Evolutionary conservation across 2,797 vertebrate species (phyloP).

Genomic region (Nannoperca obscura): DNA sequence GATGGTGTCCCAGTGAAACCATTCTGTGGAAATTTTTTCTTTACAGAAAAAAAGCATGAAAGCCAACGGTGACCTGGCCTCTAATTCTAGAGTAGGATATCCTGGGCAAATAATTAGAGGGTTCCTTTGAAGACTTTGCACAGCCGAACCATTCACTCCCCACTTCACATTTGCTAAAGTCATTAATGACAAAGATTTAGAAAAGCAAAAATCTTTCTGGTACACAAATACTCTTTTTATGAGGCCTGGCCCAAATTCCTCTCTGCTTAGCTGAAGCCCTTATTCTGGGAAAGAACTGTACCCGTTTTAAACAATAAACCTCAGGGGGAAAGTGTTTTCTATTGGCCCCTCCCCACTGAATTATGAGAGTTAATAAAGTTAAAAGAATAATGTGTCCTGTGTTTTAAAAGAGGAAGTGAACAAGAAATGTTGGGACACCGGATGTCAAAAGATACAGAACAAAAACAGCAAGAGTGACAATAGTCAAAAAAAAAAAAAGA

Average conservation of each 20-base stretch:
- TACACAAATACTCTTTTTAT: constrained; percentile 87
- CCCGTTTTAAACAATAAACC: constrained; percentile 84
- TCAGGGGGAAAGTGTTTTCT: constrained; percentile 79
- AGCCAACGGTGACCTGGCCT: constrained; percentile 79
- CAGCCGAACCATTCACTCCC: constrained; percentile 78
- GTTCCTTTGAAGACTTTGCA: constrained; percentile 83
- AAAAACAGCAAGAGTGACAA: constrained; percentile 38
- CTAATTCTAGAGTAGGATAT: constrained; percentile 86
- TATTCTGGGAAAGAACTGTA: constrained; percentile 84
- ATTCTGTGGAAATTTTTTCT: constrained; percentile 83
- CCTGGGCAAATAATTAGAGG: constrained; percentile 89
- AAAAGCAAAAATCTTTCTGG: constrained; percentile 84
- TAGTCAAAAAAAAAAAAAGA: constrained; percentile 29
- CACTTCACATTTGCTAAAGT: constrained; percentile 88
- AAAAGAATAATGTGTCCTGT: constrained; percentile 77
- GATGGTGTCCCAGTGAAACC: constrained; percentile 78
- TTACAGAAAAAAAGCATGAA: constrained; percentile 75
- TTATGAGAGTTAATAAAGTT: constrained; percentile 82
- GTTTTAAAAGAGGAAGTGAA: constrained; percentile 71
- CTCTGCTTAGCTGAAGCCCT: constrained; percentile 83
- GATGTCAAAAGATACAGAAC: constrained; percentile 38
- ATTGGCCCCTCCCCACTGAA: constrained; percentile 70
- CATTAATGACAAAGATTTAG: constrained; percentile 89
- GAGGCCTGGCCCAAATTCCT: constrained; percentile 85
- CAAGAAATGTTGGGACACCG: constrained; percentile 44